A percentile compares a stretch with the other conserved stretches of the same genome.
phyloP scores from a whole-genome alignment of 2,797 vertebrate genomes.

The Sebastes kiyomatsui region DNA sequence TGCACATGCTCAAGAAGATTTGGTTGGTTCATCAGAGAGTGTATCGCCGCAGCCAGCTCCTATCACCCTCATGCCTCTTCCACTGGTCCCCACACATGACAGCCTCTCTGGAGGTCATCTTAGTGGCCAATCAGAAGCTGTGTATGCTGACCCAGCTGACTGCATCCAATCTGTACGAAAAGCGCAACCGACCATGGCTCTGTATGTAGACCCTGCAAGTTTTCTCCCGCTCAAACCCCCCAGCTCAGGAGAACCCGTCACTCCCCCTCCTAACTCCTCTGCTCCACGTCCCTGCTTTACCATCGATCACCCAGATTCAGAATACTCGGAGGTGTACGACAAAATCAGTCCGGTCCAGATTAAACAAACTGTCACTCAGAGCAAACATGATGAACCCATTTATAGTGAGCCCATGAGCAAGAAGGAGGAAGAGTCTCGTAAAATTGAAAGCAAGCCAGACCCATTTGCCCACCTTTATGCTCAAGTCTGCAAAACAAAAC shows the following conservation, averaged over 20 bases:
- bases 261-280: not conserved
- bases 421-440: not conserved
- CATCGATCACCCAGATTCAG: not conserved
- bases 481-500: slow-evolving; percentile 61
- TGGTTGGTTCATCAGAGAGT: not conserved
- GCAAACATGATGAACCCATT: slow-evolving; percentile 46
- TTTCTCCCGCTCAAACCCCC: slow-evolving; percentile 67
- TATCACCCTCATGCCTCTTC: slow-evolving; percentile 69
- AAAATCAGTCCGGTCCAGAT: slow-evolving; percentile 51
- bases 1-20: slow-evolving; percentile 3
- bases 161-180: slow-evolving; percentile 27
- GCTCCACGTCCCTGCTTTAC: not conserved
- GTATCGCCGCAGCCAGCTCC: slow-evolving; percentile 39
- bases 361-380: not conserved
- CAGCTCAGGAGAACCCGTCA: not conserved
- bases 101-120: not conserved
- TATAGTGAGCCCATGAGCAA: slow-evolving; percentile 41
- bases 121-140: slow-evolving; percentile 44
- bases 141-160: slow-evolving; percentile 72
- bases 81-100: slow-evolving; percentile 41
- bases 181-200: not conserved
- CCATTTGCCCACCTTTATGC: slow-evolving; percentile 73
- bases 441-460: slow-evolving; percentile 37
- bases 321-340: slow-evolving; percentile 79
- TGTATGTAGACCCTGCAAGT: slow-evolving; percentile 67